Base-by-base conservation (phyloP, 2,113 vertebrate species). In the Pelvicachromis taeniatus region DNA sequence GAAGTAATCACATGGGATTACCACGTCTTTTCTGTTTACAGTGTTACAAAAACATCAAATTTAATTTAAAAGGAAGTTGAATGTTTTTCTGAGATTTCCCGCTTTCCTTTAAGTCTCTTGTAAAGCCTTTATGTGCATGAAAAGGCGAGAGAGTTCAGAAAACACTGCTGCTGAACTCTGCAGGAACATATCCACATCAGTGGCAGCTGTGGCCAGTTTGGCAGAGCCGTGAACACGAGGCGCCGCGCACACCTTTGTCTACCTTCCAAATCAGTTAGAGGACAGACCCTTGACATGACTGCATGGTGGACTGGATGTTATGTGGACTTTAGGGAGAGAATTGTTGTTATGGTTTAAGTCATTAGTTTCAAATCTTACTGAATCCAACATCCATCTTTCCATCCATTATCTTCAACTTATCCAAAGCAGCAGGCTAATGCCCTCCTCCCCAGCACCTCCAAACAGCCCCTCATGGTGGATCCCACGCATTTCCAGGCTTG, bases 401-500 rank as follows among this genome's bases (percentile, higher is more conserved):
- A 26, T 45, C 21, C 1, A 2, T 45, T 23, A 70, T 45, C 65
- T 2, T 45, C 38, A 42, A 42, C 38, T 23, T 42, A 23, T 23
- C 38, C 38, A 42, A 26, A 68, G 38, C 2, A 29, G 40, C 0
- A 29, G 5, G 21, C 65, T 17, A 70, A 70, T 0, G 0, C 1
- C 14, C 14, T 73, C 29, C 23, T 48, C 14, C 65, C 2, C 0
- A 70, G 21, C 7, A 10, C 14, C 1, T 0, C 40, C 6, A 5
- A 42, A 16, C 65, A 26, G 40, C 26, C 38, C 8, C 65, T 70
- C 3, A 0, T 26, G 38, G 0, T n/a, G 52, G 17, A 52, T n/a
- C 50, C 8, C 4, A 6, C 19, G 19, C 52, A n/a, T 4, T 53
- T 4, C 52, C 52, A n/a, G 21, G 65, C 38, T 40, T 26, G 21